phyloP scores from a whole-genome alignment of 2,113 vertebrate genomes.

The Chaetops frenatus region DNA sequence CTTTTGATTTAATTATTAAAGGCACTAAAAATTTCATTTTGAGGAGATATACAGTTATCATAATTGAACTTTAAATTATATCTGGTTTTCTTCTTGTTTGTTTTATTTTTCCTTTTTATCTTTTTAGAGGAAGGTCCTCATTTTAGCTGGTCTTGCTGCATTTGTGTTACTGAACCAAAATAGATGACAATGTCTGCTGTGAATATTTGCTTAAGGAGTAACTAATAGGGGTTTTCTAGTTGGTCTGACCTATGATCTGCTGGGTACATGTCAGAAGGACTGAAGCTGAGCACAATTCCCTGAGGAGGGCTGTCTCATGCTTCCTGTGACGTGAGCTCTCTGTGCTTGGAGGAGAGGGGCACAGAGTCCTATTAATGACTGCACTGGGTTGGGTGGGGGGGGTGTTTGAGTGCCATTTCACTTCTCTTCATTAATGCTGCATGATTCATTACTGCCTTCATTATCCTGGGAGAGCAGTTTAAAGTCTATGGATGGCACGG shows the following conservation, averaged over 20 bases:
- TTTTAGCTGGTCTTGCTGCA: neutral
- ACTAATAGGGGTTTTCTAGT: neutral
- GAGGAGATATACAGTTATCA: neutral
- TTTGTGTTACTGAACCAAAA: neutral
- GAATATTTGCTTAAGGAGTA: neutral
- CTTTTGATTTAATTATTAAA: neutral
- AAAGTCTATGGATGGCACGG: neutral
- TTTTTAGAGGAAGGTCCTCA: neutral
- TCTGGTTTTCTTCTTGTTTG: fast-evolving
- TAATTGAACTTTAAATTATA: neutral
- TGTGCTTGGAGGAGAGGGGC: neutral
- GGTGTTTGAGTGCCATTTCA: neutral
- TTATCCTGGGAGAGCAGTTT: neutral
- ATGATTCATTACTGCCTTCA: neutral
- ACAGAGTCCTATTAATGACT: neutral
- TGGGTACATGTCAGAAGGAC: neutral
- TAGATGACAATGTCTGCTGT: neutral
- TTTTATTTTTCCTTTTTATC: neutral
- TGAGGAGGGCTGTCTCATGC: neutral
- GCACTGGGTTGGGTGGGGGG: neutral
- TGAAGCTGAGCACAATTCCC: neutral
- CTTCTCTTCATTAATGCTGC: neutral
- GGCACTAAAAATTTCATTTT: neutral
- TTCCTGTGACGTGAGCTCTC: neutral
- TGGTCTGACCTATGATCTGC: neutral